Evolutionary conservation across 2,888 invertebrate genomes (phyloP).

Genomic region (Eristalinus sepulchralis): DNA sequence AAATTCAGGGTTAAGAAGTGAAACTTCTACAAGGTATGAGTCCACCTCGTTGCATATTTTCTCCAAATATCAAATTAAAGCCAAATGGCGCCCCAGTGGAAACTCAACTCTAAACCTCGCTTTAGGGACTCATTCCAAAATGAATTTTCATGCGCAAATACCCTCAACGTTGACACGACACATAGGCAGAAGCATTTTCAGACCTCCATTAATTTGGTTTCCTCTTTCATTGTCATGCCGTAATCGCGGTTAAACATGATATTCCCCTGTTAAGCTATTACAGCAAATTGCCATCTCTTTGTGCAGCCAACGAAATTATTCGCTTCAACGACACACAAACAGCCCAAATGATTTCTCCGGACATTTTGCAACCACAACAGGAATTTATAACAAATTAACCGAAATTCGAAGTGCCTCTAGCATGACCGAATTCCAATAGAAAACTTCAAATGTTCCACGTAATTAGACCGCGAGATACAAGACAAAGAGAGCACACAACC

Average conservation of each 20-base stretch:
- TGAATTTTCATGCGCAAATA: too few relatives aligned
- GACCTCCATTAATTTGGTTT: not conserved
- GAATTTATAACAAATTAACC: not conserved
- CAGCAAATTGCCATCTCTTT: not conserved
- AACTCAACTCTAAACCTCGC: too few relatives aligned
- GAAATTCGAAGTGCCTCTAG: not conserved
- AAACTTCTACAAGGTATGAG: too few relatives aligned
- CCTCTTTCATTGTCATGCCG: not conserved
- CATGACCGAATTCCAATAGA: not conserved
- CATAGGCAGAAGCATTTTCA: not conserved
- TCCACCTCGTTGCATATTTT: too few relatives aligned
- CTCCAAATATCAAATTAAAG: too few relatives aligned
- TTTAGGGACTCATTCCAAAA: too few relatives aligned
- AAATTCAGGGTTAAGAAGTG: too few relatives aligned
- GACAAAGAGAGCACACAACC: not conserved
- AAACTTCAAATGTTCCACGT: not conserved
- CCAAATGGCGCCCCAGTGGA: too few relatives aligned
- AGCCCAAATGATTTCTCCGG: not conserved
- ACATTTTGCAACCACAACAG: not conserved
- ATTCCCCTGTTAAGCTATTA: not conserved
- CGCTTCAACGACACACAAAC: constrained; percentile 14
- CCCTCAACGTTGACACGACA: not conserved
- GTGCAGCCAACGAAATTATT: not conserved
- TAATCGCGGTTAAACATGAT: not conserved
- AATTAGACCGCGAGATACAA: not conserved